Evolutionary conservation across 2,797 vertebrate species (phyloP).

Genomic region (Natrix natrix): DNA sequence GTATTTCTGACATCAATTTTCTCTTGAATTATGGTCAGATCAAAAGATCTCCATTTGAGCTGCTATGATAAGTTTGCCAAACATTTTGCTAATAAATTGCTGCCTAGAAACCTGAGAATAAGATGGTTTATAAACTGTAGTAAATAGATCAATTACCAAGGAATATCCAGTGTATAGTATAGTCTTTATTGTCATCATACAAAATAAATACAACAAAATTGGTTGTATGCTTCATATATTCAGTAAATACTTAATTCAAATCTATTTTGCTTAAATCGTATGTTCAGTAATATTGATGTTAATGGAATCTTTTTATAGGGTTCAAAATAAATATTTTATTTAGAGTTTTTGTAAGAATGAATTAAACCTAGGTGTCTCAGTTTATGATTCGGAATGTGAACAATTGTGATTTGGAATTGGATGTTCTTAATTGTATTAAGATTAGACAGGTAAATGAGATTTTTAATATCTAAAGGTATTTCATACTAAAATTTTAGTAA

Average conservation of each 20-base stretch:
- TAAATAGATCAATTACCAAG: not conserved
- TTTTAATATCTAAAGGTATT: conserved; percentile 17
- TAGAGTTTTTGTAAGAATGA: not conserved
- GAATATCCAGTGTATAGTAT: not conserved
- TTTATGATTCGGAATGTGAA: not conserved
- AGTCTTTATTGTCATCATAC: no score
- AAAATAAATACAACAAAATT: no score
- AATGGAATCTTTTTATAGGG: not conserved
- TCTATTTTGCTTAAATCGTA: not conserved
- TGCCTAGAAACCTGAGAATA: not conserved
- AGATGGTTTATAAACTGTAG: not conserved
- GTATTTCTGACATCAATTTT: not conserved
- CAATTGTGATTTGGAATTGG: not conserved
- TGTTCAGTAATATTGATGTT: not conserved
- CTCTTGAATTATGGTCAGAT: not conserved
- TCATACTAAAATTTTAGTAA: not conserved
- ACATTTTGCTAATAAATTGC: not conserved
- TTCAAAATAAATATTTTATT: not conserved
- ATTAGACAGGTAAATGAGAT: not conserved
- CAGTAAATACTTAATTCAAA: not conserved
- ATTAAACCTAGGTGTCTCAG: not conserved
- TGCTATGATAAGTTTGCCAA: not conserved
- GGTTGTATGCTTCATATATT: not conserved
- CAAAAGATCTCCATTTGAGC: not conserved
- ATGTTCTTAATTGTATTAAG: not conserved